Evolutionary conservation across 1,140 invertebrate genomes (phyloP).

Genomic region (Asobara japonica): DNA sequence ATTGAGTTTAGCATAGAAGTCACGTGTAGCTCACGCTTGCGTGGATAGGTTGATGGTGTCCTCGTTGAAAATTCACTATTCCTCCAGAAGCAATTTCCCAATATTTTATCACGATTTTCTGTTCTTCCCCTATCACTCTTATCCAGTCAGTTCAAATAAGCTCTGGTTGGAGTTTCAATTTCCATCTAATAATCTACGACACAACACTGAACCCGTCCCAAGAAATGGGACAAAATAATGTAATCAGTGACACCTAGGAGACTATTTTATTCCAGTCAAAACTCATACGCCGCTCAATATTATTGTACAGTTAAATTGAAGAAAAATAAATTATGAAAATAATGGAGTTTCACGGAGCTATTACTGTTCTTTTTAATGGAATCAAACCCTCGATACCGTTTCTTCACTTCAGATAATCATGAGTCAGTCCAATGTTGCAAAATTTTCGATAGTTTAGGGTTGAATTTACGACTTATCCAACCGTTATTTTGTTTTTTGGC

Average conservation of each 20-base stretch:
- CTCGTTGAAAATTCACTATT: slow-evolving; percentile 22
- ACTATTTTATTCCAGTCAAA: slow-evolving; percentile 10
- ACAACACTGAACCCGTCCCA: slow-evolving; percentile 64
- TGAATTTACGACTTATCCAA: slow-evolving; percentile 8
- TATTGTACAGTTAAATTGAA: not conserved
- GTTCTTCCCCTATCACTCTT: slow-evolving; percentile 19
- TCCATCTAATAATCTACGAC: slow-evolving; percentile 61
- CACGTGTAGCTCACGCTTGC: slow-evolving; percentile 39
- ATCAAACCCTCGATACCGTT: not conserved
- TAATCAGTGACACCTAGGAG: slow-evolving; percentile 49
- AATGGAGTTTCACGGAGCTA: not conserved
- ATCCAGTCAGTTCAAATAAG: slow-evolving; percentile 15
- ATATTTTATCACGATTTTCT: slow-evolving; percentile 29
- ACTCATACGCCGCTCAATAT: not conserved
- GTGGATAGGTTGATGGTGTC: slow-evolving; percentile 17
- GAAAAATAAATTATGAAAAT: not conserved
- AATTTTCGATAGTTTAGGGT: no score
- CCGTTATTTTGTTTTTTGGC: slow-evolving; percentile 8
- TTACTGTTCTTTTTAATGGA: not conserved
- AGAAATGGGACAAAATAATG: slow-evolving; percentile 61
- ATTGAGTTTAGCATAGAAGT: slow-evolving; percentile 24
- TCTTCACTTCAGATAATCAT: not conserved
- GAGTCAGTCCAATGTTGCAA: not conserved
- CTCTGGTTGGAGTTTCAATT: slow-evolving; percentile 33
- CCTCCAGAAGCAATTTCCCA: slow-evolving; percentile 7